phyloP scores from a whole-genome alignment of 1,140 invertebrate species.

The Colletes gigas region DNA sequence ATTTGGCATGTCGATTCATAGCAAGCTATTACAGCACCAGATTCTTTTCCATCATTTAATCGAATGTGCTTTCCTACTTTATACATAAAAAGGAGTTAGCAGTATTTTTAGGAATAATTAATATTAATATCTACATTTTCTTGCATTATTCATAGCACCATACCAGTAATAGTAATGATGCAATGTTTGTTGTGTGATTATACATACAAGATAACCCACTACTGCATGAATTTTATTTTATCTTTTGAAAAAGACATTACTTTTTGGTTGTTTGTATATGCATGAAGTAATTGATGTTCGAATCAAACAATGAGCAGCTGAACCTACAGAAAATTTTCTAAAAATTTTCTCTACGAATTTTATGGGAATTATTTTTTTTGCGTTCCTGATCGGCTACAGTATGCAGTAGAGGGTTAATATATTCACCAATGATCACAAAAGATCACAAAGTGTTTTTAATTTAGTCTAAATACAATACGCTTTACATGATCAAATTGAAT shows the following conservation, averaged over 20 bases:
- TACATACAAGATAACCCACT: neutral
- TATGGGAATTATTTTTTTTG: too few species aligned
- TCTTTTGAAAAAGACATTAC: too few species aligned
- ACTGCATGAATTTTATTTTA: too few species aligned
- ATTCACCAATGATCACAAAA: neutral
- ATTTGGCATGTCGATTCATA: conserved; percentile 26
- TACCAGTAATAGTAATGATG: neutral
- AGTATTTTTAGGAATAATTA: neutral
- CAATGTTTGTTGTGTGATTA: neutral
- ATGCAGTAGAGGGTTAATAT: neutral
- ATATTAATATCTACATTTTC: neutral
- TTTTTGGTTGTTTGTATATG: too few species aligned
- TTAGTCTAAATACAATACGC: conserved; percentile 2
- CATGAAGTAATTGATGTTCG: too few species aligned
- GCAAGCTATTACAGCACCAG: conserved; percentile 1
- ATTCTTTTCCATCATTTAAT: conserved; percentile 7
- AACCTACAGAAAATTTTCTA: too few species aligned
- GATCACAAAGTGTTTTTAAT: neutral
- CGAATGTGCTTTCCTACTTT: conserved; percentile 6
- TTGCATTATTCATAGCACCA: neutral
- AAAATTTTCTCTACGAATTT: too few species aligned
- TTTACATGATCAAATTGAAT: conserved; percentile 6
- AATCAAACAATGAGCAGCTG: too few species aligned
- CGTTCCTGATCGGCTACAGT: too few species aligned
- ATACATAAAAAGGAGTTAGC: neutral